Conservation (phyloP, 2,888 invertebrate species). For the Eretmocerus hayati region DNA sequence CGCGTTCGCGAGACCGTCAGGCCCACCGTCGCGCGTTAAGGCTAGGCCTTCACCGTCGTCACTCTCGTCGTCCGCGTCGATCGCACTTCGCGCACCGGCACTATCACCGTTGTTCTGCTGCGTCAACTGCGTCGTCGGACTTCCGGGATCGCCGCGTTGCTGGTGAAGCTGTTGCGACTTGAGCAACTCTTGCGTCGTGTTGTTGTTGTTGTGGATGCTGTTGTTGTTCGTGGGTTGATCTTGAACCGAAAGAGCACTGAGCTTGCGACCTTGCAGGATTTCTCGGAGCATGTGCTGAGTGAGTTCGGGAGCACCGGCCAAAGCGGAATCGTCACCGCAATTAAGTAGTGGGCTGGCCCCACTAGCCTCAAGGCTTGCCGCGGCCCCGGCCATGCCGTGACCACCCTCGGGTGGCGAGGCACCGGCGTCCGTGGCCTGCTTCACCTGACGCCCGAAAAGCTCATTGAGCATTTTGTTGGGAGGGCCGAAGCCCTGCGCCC, state of each 20-base stretch:
- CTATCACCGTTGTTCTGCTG: slow-evolving; percentile 44
- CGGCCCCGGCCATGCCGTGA: slow-evolving; percentile 45
- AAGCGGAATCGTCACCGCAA: slow-evolving; percentile 49
- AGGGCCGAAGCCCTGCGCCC: slow-evolving; percentile 76
- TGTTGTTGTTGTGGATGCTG: slow-evolving; percentile 50
- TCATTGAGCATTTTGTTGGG: slow-evolving; percentile 83
- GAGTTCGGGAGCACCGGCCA: slow-evolving; percentile 51
- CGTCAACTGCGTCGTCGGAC: slow-evolving; percentile 48
- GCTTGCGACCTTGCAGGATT: slow-evolving; percentile 83
- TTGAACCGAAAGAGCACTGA: slow-evolving; percentile 68
- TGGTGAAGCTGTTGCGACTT: slow-evolving; percentile 49
- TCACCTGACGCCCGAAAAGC: slow-evolving; percentile 74
- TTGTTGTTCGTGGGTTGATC: slow-evolving; percentile 53
- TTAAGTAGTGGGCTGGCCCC: slow-evolving; percentile 53
- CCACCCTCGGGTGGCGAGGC: slow-evolving; percentile 48
- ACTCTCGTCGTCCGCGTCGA: slow-evolving; percentile 41
- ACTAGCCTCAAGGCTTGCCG: slow-evolving; percentile 35
- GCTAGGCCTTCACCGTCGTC: slow-evolving; percentile 40
- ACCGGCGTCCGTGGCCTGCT: slow-evolving; percentile 58
- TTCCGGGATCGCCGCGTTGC: slow-evolving; percentile 52
- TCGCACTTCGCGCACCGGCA: slow-evolving; percentile 44
- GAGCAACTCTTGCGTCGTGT: slow-evolving; percentile 49
- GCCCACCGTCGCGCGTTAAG: slow-evolving; percentile 34
- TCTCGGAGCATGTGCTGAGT: slow-evolving; percentile 85
- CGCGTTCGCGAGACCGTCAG: slow-evolving; percentile 32